Evolutionary conservation across 2,888 invertebrate genomes (phyloP).

Genomic region (Clunio marinus): DNA sequence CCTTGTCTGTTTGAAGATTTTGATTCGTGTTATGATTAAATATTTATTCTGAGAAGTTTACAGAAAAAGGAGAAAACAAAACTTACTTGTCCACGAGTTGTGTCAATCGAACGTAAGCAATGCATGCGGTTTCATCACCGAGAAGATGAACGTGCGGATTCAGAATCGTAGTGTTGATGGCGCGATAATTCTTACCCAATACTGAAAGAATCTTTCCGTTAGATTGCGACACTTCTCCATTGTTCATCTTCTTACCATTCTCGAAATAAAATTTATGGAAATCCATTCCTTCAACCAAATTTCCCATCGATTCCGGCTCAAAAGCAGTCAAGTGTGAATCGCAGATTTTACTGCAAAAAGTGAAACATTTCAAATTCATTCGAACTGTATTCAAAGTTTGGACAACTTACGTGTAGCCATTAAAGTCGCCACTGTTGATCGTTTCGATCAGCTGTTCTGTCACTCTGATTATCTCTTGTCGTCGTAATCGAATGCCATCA

Average conservation of each 20-base stretch:
- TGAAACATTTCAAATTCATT: too few species aligned
- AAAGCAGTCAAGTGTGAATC: slow-evolving; percentile 94
- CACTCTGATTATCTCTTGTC: slow-evolving; percentile 93
- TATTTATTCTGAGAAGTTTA: not conserved
- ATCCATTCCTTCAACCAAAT: slow-evolving; percentile 94
- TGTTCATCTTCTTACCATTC: slow-evolving; percentile 74
- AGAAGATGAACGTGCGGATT: slow-evolving; percentile 93
- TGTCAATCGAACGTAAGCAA: slow-evolving; percentile 90
- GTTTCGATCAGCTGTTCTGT: slow-evolving; percentile 93
- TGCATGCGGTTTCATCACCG: slow-evolving; percentile 93
- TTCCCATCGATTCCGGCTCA: slow-evolving; percentile 93
- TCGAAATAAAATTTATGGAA: slow-evolving; percentile 98
- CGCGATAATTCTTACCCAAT: slow-evolving; percentile 44
- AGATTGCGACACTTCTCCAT: not conserved
- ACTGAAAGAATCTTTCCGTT: slow-evolving; percentile 1
- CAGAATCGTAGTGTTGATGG: slow-evolving; percentile 85
- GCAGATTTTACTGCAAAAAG: slow-evolving; percentile 72
- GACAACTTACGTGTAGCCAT: slow-evolving; percentile 66
- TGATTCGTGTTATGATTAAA: not conserved
- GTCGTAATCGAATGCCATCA: slow-evolving; percentile 58
- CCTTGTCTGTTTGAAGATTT: slow-evolving; percentile 87
- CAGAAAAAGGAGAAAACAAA: not conserved
- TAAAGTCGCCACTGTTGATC: slow-evolving; percentile 90
- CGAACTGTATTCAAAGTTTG: not conserved
- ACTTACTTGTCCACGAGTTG: slow-evolving; percentile 81